Percentiles rank a stretch among this genome's conserved stretches.
phyloP scores from a whole-genome alignment of 2,113 vertebrate species.

The Nesogale talazaci region DNA sequence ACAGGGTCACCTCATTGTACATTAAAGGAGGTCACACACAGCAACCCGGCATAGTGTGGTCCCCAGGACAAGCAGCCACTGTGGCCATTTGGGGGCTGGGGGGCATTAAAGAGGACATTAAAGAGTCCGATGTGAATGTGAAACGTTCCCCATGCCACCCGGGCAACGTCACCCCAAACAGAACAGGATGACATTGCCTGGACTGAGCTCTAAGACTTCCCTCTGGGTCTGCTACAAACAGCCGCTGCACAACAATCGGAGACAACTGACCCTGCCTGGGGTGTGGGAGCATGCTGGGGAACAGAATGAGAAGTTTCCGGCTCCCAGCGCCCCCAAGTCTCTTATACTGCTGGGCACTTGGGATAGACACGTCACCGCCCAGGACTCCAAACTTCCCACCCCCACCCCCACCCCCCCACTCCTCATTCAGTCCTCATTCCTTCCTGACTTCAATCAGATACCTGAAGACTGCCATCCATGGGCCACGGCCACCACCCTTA shows the following conservation, averaged over 20 bases:
- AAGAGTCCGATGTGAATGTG: not conserved
- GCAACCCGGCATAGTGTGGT: not conserved
- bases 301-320: not conserved
- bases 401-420: no score
- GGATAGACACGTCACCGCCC: not conserved
- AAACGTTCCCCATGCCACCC: not conserved
- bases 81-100: not conserved
- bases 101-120: not conserved
- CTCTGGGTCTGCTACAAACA: not conserved
- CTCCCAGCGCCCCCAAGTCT: not conserved
- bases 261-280: not conserved
- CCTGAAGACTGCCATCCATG: not conserved
- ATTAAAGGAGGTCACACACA: not conserved
- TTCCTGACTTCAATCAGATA: not conserved
- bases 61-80: not conserved
- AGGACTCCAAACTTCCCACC: not conserved
- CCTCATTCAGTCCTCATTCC: not conserved
- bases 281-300: not conserved
- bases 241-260: not conserved
- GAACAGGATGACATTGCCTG: not conserved
- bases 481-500: not conserved
- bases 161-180: not conserved
- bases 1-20: rapidly evolving
- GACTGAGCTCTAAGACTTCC: not conserved
- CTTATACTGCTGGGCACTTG: no score